Evolutionary conservation across 2,888 invertebrate species (phyloP).

Genomic region (Pherbina coryleti): DNA sequence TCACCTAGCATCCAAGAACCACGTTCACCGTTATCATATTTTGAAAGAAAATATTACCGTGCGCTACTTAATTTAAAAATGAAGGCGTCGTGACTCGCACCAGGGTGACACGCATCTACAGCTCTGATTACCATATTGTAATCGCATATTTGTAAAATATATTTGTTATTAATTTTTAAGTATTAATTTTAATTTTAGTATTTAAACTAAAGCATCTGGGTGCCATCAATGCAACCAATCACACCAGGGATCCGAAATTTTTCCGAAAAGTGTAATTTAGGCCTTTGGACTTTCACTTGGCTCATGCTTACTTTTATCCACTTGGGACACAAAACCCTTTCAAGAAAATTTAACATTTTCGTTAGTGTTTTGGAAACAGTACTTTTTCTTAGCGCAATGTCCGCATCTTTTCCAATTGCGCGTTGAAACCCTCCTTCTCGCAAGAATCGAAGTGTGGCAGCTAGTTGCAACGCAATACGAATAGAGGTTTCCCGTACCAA

Average conservation of each 20-base stretch:
- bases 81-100: conserved; percentile 35
- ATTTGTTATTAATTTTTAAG: not conserved
- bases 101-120: conserved; percentile 18
- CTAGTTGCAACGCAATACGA: not conserved
- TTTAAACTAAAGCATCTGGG: not conserved
- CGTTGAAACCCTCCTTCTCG: conserved; percentile 18
- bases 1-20: conserved; percentile 33
- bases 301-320: conserved; percentile 13
- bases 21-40: conserved; percentile 31
- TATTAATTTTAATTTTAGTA: not conserved
- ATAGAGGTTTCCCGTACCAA: not conserved
- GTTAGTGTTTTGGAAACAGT: conserved; percentile 27
- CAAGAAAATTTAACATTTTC: conserved; percentile 4
- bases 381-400: conserved; percentile 27
- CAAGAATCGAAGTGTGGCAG: conserved; percentile 12
- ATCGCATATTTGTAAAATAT: conserved; percentile 20
- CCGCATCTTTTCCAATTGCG: conserved; percentile 17
- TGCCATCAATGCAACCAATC: conserved; percentile 5
- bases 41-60: not conserved
- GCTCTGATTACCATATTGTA: conserved; percentile 32
- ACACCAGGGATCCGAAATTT: not conserved
- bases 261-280: not conserved
- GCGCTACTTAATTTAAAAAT: conserved; percentile 31
- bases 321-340: conserved; percentile 26
- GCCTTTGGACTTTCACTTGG: not conserved